Base-by-base conservation (phyloP, 2,888 invertebrate species). In the Chromoteleia sp. region DNA sequence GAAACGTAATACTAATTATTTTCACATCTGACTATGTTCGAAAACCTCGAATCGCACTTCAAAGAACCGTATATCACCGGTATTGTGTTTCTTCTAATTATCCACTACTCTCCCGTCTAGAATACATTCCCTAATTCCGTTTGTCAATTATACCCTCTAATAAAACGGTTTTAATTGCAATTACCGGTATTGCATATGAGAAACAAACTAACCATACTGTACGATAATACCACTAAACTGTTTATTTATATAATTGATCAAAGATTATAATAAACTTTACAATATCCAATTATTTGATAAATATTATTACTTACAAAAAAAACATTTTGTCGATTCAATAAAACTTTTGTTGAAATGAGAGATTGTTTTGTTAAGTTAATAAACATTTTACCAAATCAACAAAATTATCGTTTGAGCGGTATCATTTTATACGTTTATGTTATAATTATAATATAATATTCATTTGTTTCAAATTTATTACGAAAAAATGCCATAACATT, bases 11-110 rank as follows among this genome's bases (percentile, higher is more conserved):
- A 67, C 52, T 54, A 41, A 54, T 54, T 54, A 67, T 52, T 15
- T 30, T 21, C 19, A 17, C 15, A 30, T 52, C 41, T 17, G 17
- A 67, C 67, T 54, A 41, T 41, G 41, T 67, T 41, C 67, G 17
- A 17, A 19, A 39, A 39, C 17, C 21, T 52, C 36, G 65, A 65
- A 39, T 41, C 17, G 41, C 15, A 56, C 45, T 68, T 68, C 45
- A 68, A 68, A 68, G 67, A 56, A 45, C 68, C 56, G 33, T 25
- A 48, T 39, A 48, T 29, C 58, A 39, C 12, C 30, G 25, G 58
- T 70, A 70, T 70, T 39, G 17, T 29, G 25, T 70, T 70, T 58
- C 70, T 58, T 58, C 70, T 70, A 70, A 70, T 70, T 70, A 70
- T 58, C 58, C 36, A 36, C 21, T 15, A 58, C 10, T 43, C 33